Evolutionary conservation across 2,113 vertebrate species (phyloP).

Genomic region (Paedocypris sp.): DNA sequence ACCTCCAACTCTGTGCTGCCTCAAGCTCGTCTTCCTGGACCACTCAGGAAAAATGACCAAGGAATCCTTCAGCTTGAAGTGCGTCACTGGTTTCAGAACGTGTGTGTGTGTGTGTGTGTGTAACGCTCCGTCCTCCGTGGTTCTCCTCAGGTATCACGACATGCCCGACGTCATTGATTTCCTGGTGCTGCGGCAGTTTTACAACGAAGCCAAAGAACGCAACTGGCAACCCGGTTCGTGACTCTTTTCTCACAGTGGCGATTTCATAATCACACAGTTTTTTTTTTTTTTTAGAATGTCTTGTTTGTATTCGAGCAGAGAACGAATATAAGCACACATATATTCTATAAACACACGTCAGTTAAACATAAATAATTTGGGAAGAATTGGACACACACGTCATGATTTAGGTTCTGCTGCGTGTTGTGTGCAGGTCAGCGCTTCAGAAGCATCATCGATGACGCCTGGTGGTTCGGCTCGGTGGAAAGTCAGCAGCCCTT

Average conservation of each 20-base stretch:
- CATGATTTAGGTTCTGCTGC: no score
- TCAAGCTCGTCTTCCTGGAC: slow-evolving; percentile 93
- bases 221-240: slow-evolving; percentile 87
- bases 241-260: no score
- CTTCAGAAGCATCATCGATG: slow-evolving; percentile 96
- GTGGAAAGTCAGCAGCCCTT: slow-evolving; percentile 94
- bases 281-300: no score
- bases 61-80: slow-evolving; percentile 97
- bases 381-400: no score
- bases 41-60: slow-evolving; percentile 95
- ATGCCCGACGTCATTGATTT: slow-evolving; percentile 99
- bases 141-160: slow-evolving; percentile 80
- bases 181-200: slow-evolving; percentile 92
- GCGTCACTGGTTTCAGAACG: no score
- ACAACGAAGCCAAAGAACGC: slow-evolving; percentile 91
- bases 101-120: no score
- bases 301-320: no score
- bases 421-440: slow-evolving; percentile 65
- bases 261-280: no score
- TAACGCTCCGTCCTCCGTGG: not conserved
- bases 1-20: slow-evolving; percentile 89
- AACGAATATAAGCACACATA: no score
- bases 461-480: slow-evolving; percentile 95
- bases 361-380: no score
- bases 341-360: no score